Conservation (phyloP, 2,797 vertebrate species). For the Oceanodroma leucorhoa region DNA sequence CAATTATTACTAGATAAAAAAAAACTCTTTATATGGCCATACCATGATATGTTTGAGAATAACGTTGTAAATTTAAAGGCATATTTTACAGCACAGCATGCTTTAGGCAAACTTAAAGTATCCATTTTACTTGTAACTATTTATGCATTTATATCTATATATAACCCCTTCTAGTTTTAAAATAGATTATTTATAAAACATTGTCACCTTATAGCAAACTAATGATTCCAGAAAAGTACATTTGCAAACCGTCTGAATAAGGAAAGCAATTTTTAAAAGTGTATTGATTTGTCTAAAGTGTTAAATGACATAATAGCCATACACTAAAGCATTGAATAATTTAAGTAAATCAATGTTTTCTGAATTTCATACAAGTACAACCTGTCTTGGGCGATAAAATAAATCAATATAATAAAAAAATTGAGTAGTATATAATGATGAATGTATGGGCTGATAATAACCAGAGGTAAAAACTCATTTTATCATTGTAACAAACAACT, state of each 20-base stretch:
- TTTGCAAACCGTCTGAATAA: constrained; percentile 55
- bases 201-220: constrained; percentile 33
- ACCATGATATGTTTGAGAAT: neutral
- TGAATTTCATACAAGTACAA: constrained; percentile 73
- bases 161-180: neutral
- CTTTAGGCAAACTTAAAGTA: constrained; percentile 52
- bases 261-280: constrained; percentile 66
- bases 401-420: constrained; percentile 78
- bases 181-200: constrained; percentile 58
- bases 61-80: neutral
- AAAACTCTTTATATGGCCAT: neutral
- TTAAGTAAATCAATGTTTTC: constrained; percentile 78
- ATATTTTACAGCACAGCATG: neutral
- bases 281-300: constrained; percentile 80
- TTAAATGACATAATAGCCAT: constrained; percentile 77
- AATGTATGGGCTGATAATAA: constrained; percentile 70
- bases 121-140: constrained; percentile 36
- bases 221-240: constrained; percentile 57
- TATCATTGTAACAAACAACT: constrained; percentile 62
- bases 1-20: neutral
- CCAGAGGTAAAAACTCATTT: constrained; percentile 67
- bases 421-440: constrained; percentile 67
- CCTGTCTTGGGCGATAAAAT: constrained; percentile 68
- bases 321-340: constrained; percentile 81
- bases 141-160: neutral